Evolutionary conservation across 2,113 vertebrate species (phyloP).

Genomic region (Calypte anna): DNA sequence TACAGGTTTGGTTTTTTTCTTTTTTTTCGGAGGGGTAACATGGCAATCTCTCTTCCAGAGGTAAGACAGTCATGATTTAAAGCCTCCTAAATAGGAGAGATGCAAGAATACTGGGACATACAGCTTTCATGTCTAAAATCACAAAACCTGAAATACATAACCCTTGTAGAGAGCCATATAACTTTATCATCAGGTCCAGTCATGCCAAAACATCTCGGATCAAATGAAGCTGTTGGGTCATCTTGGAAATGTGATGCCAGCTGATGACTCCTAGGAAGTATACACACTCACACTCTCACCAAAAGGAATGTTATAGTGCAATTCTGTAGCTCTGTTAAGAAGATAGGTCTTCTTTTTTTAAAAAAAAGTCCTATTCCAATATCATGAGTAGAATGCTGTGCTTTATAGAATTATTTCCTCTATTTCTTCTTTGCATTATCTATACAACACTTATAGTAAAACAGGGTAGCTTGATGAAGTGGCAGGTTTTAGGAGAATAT

Average conservation of each 20-base stretch:
- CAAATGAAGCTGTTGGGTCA: background rate
- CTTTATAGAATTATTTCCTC: background rate
- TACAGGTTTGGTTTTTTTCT: background rate
- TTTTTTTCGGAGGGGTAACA: accelerated
- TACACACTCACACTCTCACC: background rate
- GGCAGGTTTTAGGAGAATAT: background rate
- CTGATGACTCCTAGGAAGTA: background rate
- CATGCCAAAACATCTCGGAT: background rate
- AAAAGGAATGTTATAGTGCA: background rate
- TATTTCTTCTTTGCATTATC: background rate
- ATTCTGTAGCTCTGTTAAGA: background rate
- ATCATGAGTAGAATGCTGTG: background rate
- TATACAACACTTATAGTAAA: background rate
- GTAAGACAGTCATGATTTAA: background rate
- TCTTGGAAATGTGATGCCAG: background rate
- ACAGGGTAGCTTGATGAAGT: background rate
- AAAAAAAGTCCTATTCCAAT: background rate
- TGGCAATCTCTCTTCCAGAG: background rate
- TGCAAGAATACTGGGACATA: background rate
- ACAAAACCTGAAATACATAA: background rate
- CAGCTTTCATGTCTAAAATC: background rate
- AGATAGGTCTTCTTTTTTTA: background rate
- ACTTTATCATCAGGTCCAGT: background rate
- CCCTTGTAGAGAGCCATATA: background rate
- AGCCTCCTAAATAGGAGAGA: background rate